A percentile compares a stretch with the other conserved stretches of the same genome.
Evolutionary conservation across 2,113 vertebrate genomes (phyloP).

Genomic region (Lethenteron reissneri): DNA sequence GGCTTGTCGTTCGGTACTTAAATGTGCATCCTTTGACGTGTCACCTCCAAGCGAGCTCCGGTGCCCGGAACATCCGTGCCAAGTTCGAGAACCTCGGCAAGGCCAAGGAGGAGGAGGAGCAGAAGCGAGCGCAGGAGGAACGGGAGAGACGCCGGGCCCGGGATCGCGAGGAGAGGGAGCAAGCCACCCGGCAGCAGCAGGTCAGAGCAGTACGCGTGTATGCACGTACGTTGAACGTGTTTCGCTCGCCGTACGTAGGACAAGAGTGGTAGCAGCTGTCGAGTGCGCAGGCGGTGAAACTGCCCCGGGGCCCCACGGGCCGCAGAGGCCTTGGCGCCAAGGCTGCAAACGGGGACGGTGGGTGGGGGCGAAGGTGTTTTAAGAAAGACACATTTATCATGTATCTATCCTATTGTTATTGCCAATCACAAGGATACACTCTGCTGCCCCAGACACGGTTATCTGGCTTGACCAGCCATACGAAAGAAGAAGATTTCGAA

Average conservation of each 20-base stretch:
- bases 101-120: slow-evolving; percentile 34
- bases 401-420: no score
- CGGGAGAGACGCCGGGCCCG: slow-evolving; percentile 23
- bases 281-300: neutral
- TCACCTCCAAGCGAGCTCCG: slow-evolving; percentile 22
- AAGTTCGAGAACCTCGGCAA: slow-evolving; percentile 62
- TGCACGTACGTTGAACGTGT: neutral
- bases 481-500: no score
- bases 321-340: neutral
- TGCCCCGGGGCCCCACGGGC: neutral
- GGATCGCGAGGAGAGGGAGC: slow-evolving; percentile 29
- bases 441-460: no score
- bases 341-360: slow-evolving; percentile 8
- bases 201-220: neutral
- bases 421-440: no score
- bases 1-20: no score
- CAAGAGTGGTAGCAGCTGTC: neutral
- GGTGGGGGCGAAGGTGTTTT: slow-evolving; percentile 7
- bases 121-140: slow-evolving; percentile 34
- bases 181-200: slow-evolving; percentile 14
- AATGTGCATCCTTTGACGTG: no score
- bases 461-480: no score
- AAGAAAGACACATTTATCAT: no score
- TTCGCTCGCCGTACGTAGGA: neutral
- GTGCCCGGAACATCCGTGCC: slow-evolving; percentile 44